Evolutionary conservation across 2,797 vertebrate genomes (phyloP).

Genomic region (Hydrophis major): DNA sequence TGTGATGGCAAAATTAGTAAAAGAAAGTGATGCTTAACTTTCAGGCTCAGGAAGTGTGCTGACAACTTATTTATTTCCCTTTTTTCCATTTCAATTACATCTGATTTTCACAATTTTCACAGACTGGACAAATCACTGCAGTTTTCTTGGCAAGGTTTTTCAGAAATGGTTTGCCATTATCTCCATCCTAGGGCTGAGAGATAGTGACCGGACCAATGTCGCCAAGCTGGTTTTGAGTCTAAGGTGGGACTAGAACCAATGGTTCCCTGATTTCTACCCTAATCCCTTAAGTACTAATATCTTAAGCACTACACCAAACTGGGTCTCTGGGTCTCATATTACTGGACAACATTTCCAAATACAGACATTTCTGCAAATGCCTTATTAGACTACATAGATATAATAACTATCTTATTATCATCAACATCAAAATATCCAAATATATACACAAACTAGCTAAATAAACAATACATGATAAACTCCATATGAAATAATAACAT

Average conservation of each 20-base stretch:
- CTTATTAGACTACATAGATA: background rate
- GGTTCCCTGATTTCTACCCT: background rate
- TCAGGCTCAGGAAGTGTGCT: background rate
- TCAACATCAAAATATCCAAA: background rate
- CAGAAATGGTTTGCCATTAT: background rate
- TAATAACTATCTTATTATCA: background rate
- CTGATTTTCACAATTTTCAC: background rate
- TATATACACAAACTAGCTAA: background rate
- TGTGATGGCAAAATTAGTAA: background rate
- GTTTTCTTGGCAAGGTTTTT: background rate
- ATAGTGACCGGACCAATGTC: background rate
- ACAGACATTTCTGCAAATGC: background rate
- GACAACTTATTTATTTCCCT: background rate
- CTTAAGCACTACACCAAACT: background rate
- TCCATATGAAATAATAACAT: background rate
- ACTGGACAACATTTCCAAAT: background rate
- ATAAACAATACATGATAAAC: background rate
- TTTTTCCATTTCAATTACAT: background rate
- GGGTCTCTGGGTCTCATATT: background rate
- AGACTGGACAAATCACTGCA: background rate
- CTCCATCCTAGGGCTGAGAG: background rate
- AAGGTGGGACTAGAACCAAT: background rate
- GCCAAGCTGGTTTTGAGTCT: background rate
- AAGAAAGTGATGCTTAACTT: background rate
- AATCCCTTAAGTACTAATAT: background rate